Evolutionary conservation across 2,113 vertebrate species (phyloP).

Genomic region (Zootoca vivipara): DNA sequence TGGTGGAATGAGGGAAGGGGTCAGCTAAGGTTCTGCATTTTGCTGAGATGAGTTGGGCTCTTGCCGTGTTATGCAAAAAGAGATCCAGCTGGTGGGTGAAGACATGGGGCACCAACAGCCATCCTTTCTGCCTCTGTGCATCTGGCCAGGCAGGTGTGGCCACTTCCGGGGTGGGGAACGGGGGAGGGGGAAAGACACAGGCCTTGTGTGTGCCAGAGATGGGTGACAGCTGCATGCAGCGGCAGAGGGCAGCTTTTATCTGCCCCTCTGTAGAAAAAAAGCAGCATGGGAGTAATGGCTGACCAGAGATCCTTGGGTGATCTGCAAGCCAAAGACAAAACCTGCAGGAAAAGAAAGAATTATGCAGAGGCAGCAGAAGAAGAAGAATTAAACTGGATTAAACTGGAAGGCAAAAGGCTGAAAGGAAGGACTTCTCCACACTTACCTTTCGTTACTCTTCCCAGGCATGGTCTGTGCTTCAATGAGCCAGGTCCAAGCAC

Average conservation of each 20-base stretch:
- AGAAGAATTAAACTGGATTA: neutral
- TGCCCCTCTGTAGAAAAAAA: neutral
- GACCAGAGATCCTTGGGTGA: neutral
- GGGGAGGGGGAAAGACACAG: too few species aligned
- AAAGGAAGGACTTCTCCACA: neutral
- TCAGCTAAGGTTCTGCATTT: constrained; percentile 56
- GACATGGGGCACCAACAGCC: too few species aligned
- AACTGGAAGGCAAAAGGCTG: neutral
- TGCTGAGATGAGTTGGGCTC: constrained; percentile 70
- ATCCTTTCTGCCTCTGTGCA: neutral
- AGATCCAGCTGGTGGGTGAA: neutral
- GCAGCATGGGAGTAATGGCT: neutral
- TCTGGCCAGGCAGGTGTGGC: neutral
- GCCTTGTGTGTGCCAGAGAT: too few species aligned
- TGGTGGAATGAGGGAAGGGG: constrained; percentile 26
- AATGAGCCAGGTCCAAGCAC: too few species aligned
- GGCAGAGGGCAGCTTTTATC: neutral
- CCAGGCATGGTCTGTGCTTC: too few species aligned
- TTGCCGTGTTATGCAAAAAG: constrained; percentile 60
- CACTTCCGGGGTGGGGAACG: neutral
- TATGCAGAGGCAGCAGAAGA: neutral
- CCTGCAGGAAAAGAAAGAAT: neutral
- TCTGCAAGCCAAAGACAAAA: neutral
- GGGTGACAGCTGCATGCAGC: too few species aligned
- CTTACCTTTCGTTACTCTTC: too few species aligned